Conservation (phyloP, 2,888 invertebrate species). For the Pomacea canaliculata region DNA sequence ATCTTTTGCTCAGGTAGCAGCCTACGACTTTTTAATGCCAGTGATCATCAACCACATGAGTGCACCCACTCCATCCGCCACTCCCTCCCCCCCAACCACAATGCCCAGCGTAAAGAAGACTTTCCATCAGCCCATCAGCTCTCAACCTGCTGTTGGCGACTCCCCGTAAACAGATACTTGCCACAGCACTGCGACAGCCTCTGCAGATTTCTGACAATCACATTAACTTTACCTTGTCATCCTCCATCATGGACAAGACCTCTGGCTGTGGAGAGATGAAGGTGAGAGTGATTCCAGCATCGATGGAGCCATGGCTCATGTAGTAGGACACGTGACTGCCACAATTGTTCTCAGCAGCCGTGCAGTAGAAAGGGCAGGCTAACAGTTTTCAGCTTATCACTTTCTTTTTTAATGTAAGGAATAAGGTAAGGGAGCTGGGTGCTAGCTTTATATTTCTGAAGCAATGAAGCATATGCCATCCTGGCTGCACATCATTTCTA, state of each 20-base stretch:
- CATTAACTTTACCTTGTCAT: slow-evolving; percentile 62
- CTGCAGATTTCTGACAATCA: slow-evolving; percentile 61
- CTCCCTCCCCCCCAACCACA: slow-evolving; percentile 57
- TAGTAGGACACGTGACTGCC: too few species aligned
- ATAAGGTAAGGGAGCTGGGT: too few species aligned
- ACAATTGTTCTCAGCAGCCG: too few species aligned
- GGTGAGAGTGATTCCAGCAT: too few species aligned
- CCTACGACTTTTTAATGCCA: slow-evolving; percentile 69
- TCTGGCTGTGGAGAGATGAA: too few species aligned
- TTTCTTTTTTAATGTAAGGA: too few species aligned
- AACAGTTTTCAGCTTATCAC: too few species aligned
- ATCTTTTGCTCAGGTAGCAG: slow-evolving; percentile 61
- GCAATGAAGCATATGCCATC: too few species aligned
- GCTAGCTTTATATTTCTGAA: too few species aligned
- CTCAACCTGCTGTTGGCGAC: slow-evolving; percentile 57
- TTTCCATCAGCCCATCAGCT: slow-evolving; percentile 63
- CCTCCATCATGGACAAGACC: slow-evolving; percentile 51
- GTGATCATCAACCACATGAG: slow-evolving; percentile 65
- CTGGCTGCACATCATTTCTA: too few species aligned
- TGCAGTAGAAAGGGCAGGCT: too few species aligned
- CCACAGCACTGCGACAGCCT: slow-evolving; percentile 67
- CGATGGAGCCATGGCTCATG: too few species aligned
- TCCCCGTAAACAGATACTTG: slow-evolving; percentile 65
- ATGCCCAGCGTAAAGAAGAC: slow-evolving; percentile 60
- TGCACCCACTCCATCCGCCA: slow-evolving; percentile 61